Evolutionary conservation across 2,797 vertebrate species (phyloP).

Genomic region (Rhinichthys osculus): DNA sequence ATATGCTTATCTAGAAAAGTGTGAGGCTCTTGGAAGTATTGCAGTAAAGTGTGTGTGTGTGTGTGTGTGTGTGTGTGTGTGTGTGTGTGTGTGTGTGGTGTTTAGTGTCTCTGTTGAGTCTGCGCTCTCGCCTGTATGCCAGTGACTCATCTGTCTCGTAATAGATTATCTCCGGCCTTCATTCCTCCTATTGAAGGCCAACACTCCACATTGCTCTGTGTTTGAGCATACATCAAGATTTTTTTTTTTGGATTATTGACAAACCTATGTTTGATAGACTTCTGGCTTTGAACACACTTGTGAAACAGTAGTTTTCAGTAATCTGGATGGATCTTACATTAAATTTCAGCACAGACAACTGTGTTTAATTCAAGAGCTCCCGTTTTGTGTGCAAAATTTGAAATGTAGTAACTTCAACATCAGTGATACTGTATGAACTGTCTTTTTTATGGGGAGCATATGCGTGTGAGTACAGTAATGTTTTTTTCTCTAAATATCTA

Average conservation of each 20-base stretch:
- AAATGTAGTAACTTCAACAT: not conserved
- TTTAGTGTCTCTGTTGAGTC: constrained; percentile 49
- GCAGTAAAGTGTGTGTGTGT: constrained; percentile 25
- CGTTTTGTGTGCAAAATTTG: not conserved
- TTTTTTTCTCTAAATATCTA: not conserved
- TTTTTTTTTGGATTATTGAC: not conserved
- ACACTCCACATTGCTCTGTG: constrained; percentile 12
- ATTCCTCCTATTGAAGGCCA: constrained; percentile 32
- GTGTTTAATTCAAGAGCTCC: not conserved
- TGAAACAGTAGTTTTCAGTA: constrained; percentile 5
- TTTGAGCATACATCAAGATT: constrained; percentile 10
- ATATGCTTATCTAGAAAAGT: not conserved
- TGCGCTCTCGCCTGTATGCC: constrained; percentile 32
- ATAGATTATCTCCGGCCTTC: constrained; percentile 42
- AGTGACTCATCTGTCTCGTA: constrained; percentile 54
- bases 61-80: constrained; percentile 39
- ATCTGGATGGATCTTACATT: constrained; percentile 3
- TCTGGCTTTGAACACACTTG: constrained; percentile 8
- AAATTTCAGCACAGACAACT: not conserved
- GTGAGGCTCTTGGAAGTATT: not conserved
- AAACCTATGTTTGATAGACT: not conserved
- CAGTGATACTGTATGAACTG: not conserved
- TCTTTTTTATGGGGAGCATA: not conserved
- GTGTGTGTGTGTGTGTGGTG: not conserved
- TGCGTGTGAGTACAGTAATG: not conserved